These are phyloP conservation scores for Mesorhabditis belari DNA, from an alignment of 2,888 invertebrate genomes.

Conservation along the genomic window DNA sequence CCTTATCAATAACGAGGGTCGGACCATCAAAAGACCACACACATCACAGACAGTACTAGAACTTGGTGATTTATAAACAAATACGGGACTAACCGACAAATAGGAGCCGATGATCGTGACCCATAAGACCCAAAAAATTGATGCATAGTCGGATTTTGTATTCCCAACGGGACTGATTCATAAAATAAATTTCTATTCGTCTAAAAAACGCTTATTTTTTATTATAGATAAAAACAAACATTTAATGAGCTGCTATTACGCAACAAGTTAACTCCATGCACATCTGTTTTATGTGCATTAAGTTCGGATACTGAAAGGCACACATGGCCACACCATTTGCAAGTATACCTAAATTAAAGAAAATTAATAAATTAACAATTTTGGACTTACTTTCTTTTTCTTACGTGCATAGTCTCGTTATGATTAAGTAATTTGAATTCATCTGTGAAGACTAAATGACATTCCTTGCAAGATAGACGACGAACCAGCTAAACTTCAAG, in stretches of 20 bases:
- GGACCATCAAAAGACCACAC: slow-evolving; percentile 36
- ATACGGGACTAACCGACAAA: background rate
- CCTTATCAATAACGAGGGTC: slow-evolving; percentile 39
- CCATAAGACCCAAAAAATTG: background rate
- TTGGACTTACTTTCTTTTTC: slow-evolving; percentile 17
- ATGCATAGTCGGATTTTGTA: background rate
- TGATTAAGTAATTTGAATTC: slow-evolving; percentile 26
- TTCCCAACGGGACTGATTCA: background rate
- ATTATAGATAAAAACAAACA: background rate
- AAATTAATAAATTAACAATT: background rate
- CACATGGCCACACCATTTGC: slow-evolving; percentile 41
- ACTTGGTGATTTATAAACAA: too few relatives aligned
- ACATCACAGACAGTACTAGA: slow-evolving; percentile 37
- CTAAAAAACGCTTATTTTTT: background rate
- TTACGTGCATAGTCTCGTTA: slow-evolving; percentile 25
- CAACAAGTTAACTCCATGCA: slow-evolving; percentile 22
- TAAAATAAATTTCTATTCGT: background rate
- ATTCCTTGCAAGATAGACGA: slow-evolving; percentile 34
- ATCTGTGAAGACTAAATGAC: slow-evolving; percentile 38
- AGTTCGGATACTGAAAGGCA: slow-evolving; percentile 34
- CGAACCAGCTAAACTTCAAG: slow-evolving; percentile 16
- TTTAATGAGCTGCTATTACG: background rate
- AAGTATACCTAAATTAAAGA: slow-evolving; percentile 25
- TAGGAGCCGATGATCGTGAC: background rate
- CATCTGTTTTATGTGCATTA: slow-evolving; percentile 41